Evolutionary conservation across 2,888 invertebrate genomes (phyloP), one percentile per base, ranked within the genome.

Genomic region (Epinotia demarniana): DNA sequence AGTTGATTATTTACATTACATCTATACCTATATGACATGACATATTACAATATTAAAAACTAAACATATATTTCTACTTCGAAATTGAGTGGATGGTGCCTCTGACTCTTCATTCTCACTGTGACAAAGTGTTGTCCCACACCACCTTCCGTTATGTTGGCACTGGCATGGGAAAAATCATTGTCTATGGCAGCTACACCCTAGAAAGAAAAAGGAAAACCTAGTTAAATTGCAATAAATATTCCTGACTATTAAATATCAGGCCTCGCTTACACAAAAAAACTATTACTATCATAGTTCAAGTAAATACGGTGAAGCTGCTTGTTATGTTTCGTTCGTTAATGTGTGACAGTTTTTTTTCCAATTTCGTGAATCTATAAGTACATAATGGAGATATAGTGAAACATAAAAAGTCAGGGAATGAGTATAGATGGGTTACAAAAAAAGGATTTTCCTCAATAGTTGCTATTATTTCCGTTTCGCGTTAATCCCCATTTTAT

Each of bases 21-120:
- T 16, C 5, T 16, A 13, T 53, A n/a, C n/a, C 6, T n/a, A n/a
- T 53, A 53, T 53, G n/a, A 53, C n/a, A 53, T 53, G n/a, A 53
- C n/a, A 53, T 53, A 33, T 9, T 1, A n/a, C 11, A 33, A 11
- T 18, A 27, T 11, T 18, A 19, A 16, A 61, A 62, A 78, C 79
- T 89, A 93, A 64, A 91, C 87, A 78, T 93, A 94, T 70, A 94
- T 90, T 84, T 94, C 94, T 3, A 94, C 87, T 84, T 94, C 93
- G 69, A 92, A 93, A 82, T 94, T 94, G 19, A 94, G 82, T 0
- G 93, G 94, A 72, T 94, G 93, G 77, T 92, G 92, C 64, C 93
- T 86, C 75, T 94, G 93, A 62, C 93, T 91, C 80, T 94, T 94
- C 94, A 94, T 93, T 72, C 94, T 85, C 23, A 94, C 87, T 61